Evolutionary conservation across 2,113 vertebrate species (phyloP).

Genomic region (Lynx canadensis): DNA sequence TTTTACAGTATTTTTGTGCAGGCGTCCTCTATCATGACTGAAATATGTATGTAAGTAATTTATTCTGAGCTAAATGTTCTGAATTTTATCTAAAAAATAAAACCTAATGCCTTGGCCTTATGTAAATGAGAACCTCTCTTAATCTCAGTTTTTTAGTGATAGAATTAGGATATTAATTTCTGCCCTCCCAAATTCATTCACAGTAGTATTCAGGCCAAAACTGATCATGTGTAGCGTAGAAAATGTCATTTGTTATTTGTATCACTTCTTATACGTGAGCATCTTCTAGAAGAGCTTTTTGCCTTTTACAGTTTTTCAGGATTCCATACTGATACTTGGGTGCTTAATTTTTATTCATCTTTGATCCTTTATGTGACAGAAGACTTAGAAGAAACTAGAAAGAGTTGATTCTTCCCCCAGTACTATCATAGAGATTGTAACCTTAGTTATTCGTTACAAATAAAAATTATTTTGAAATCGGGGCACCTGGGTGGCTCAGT

Average conservation of each 20-base stretch:
- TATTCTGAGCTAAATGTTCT: not conserved
- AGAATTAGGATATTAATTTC: slow-evolving; percentile 35
- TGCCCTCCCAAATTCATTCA: not conserved
- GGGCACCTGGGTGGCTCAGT: too few species aligned
- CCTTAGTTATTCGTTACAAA: not conserved
- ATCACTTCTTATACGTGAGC: not conserved
- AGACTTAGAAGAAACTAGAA: not conserved
- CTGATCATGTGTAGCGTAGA: not conserved
- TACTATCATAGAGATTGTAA: not conserved
- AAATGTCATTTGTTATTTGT: not conserved
- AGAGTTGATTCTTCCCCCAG: not conserved
- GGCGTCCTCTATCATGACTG: not conserved
- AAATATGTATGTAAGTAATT: not conserved
- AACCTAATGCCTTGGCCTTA: not conserved
- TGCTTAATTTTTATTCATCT: slow-evolving; percentile 26
- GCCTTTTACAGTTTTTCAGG: not conserved
- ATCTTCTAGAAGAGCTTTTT: not conserved
- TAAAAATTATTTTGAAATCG: slow-evolving; percentile 41
- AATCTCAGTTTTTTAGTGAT: not conserved
- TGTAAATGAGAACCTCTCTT: not conserved
- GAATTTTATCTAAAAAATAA: not conserved
- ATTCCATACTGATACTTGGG: not conserved
- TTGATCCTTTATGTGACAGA: not conserved
- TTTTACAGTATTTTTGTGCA: not conserved
- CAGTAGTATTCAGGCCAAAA: not conserved